These are phyloP conservation scores for Melipona quadrifasciata DNA, from an alignment of 1,140 invertebrate species.

Conservation along the genomic window DNA sequence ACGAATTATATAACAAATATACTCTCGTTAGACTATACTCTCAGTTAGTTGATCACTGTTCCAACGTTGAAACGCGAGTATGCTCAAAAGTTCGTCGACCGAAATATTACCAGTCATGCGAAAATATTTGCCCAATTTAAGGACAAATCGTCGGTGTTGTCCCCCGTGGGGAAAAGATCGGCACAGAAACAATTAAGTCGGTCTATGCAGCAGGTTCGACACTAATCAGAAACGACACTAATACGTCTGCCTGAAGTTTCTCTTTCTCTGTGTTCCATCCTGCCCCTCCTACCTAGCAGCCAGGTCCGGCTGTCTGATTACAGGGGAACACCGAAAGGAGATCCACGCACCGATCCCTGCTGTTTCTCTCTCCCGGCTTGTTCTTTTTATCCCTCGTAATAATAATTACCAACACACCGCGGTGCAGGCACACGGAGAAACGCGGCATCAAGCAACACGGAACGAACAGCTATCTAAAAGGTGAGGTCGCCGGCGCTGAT, in stretches of 20 bases:
- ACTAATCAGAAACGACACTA: slow-evolving; percentile 43
- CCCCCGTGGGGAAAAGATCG: background rate
- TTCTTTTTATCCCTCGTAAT: slow-evolving; percentile 65
- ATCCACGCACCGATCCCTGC: slow-evolving; percentile 61
- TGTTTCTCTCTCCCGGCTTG: slow-evolving; percentile 60
- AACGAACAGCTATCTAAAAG: slow-evolving; percentile 54
- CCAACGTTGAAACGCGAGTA: background rate
- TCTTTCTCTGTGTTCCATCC: slow-evolving; percentile 42
- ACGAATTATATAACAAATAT: too few relatives aligned
- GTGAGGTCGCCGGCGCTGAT: slow-evolving; percentile 35
- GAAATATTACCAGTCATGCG: background rate
- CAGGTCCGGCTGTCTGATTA: slow-evolving; percentile 66
- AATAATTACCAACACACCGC: slow-evolving; percentile 64
- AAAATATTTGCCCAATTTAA: background rate
- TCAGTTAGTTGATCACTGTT: background rate
- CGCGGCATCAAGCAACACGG: background rate
- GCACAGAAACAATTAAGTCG: slow-evolving; percentile 24
- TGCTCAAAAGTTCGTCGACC: background rate
- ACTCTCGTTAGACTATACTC: too few relatives aligned
- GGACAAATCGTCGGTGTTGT: background rate
- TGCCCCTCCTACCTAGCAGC: slow-evolving; percentile 29
- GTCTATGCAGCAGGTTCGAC: slow-evolving; percentile 7
- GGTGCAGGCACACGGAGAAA: slow-evolving; percentile 40
- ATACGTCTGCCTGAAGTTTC: slow-evolving; percentile 48
- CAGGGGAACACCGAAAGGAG: slow-evolving; percentile 70